Percentiles rank a stretch among this genome's conserved stretches.
phyloP scores from a whole-genome alignment of 2,888 invertebrate species.

The Perithous albicinctus region DNA sequence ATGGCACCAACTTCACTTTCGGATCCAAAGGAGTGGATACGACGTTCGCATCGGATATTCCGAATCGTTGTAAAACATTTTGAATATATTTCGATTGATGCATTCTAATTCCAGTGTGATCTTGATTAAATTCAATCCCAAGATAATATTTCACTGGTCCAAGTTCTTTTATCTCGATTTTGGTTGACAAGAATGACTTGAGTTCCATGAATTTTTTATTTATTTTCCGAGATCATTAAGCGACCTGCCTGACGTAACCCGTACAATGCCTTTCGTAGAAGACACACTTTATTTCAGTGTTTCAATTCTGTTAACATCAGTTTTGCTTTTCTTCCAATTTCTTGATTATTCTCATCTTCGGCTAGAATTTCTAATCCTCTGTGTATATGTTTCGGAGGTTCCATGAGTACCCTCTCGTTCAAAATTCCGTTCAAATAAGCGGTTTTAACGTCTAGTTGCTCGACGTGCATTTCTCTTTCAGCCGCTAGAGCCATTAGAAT shows the following conservation, averaged over 20 bases:
- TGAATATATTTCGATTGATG: background rate
- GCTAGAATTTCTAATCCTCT: background rate
- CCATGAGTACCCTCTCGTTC: constrained; percentile 63
- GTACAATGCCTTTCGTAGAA: background rate
- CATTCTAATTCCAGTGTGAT: no score
- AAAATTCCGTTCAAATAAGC: constrained; percentile 66
- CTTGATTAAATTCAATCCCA: constrained; percentile 8
- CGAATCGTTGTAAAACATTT: background rate
- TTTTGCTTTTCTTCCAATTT: background rate
- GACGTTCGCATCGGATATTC: background rate
- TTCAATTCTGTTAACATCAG: background rate
- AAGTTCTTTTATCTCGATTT: background rate
- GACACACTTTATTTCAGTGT: background rate
- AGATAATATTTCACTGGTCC: background rate
- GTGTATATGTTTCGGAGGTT: constrained; percentile 36
- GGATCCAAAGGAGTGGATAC: constrained; percentile 1
- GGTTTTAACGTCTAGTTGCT: constrained; percentile 67
- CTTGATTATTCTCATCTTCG: background rate
- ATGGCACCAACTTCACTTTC: background rate
- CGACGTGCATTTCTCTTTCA: constrained; percentile 47
- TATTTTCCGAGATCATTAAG: constrained; percentile 2
- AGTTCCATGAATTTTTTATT: background rate
- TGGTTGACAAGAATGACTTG: background rate
- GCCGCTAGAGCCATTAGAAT: constrained; percentile 54
- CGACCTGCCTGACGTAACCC: background rate